These are phyloP conservation scores for Drosophila simulans DNA, from an alignment of 1,140 invertebrate genomes.

Conservation along the genomic window DNA sequence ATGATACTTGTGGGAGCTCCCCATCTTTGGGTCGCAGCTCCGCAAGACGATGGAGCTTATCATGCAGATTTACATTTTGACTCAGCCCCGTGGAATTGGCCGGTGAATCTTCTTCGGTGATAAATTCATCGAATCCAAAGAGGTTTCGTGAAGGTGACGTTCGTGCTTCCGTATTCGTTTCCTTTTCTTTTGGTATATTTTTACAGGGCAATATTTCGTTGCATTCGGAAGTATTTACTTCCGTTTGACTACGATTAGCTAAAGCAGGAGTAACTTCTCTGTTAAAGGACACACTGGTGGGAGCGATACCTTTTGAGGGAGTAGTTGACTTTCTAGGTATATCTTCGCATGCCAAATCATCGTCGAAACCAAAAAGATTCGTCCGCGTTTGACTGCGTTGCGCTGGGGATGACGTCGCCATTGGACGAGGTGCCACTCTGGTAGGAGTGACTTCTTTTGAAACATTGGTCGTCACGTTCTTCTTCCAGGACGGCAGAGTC, in stretches of 20 bases:
- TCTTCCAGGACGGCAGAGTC: constrained; percentile 66
- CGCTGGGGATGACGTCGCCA: not conserved
- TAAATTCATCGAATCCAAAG: constrained; percentile 66
- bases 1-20: constrained; percentile 37
- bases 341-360: constrained; percentile 26
- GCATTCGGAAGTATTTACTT: constrained; percentile 38
- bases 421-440: not conserved
- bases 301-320: constrained; percentile 4
- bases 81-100: not conserved
- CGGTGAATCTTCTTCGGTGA: constrained; percentile 10
- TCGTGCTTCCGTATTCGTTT: not conserved
- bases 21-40: constrained; percentile 43
- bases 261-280: too few species aligned
- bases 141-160: constrained; percentile 26
- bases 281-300: too few species aligned
- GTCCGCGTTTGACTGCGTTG: constrained; percentile 23
- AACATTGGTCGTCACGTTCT: constrained; percentile 41
- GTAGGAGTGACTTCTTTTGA: constrained; percentile 9
- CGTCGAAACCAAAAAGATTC: constrained; percentile 52
- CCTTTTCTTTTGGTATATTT: not conserved
- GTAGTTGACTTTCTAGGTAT: not conserved
- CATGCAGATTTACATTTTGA: constrained; percentile 38
- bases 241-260: constrained; percentile 19
- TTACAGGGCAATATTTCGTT: constrained; percentile 25
- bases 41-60: constrained; percentile 57